A percentile compares a stretch with the other conserved stretches of the same genome.
phyloP scores from a whole-genome alignment of 2,113 vertebrate species.

The Etheostoma spectabile region DNA sequence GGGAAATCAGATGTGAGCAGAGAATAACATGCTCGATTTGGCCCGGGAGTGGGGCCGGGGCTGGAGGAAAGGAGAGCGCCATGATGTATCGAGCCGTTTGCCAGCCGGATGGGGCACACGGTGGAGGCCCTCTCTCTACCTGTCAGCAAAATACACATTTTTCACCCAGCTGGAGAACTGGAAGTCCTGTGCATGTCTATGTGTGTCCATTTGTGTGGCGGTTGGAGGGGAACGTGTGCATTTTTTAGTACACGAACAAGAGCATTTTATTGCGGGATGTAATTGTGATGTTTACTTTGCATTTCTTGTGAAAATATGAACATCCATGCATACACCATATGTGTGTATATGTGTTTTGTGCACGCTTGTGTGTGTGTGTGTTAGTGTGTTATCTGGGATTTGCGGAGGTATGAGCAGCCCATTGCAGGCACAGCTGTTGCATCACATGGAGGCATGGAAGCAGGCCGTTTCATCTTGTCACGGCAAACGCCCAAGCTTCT shows the following conservation, averaged over 20 bases:
- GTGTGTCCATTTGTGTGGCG: conserved; percentile 24
- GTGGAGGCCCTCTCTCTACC: conserved; percentile 86
- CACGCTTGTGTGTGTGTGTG: neutral
- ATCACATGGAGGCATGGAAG: conserved; percentile 59
- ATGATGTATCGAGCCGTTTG: conserved; percentile 92
- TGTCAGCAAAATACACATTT: conserved; percentile 93
- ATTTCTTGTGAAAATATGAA: conserved; percentile 16
- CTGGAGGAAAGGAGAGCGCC: conserved; percentile 74
- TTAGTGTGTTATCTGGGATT: conserved; percentile 40
- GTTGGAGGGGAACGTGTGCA: conserved; percentile 19
- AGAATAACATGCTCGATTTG: conserved; percentile 94
- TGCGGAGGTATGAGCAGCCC: conserved; percentile 83
- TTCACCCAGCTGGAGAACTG: conserved; percentile 91
- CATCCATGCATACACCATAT: neutral
- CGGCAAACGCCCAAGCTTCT: conserved; percentile 29
- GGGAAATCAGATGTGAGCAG: conserved; percentile 90
- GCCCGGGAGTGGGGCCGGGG: conserved; percentile 79
- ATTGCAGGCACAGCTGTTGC: conserved; percentile 88
- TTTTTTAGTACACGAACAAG: conserved; percentile 32
- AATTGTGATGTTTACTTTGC: conserved; percentile 19
- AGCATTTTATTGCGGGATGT: conserved; percentile 14
- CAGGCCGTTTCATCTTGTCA: conserved; percentile 86
- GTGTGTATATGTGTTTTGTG: neutral
- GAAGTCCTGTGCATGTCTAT: conserved; percentile 80
- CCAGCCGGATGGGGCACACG: conserved; percentile 84